phyloP scores from a whole-genome alignment of 2,113 vertebrate genomes.

The Collichthys lucidus region DNA sequence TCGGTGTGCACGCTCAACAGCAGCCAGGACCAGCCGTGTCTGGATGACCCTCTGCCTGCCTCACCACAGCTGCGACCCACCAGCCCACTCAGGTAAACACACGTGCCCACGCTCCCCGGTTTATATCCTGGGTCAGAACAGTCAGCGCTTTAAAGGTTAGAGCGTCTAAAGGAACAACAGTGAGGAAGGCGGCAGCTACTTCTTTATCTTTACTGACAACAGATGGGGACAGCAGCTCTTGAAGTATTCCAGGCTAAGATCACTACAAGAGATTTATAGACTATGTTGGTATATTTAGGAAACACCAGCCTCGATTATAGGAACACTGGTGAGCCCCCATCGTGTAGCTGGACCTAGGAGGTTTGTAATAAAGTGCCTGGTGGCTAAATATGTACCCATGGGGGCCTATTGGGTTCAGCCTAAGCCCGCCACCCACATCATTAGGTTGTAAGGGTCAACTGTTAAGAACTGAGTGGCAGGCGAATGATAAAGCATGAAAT shows the following conservation, averaged over 20 bases:
- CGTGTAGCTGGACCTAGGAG: neutral
- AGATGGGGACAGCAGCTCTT: neutral
- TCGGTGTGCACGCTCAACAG: conserved; percentile 81
- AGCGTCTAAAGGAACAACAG: neutral
- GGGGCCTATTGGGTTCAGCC: no score
- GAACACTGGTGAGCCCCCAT: neutral
- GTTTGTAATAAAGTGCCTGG: neutral
- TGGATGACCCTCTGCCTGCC: conserved; percentile 61
- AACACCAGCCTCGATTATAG: neutral
- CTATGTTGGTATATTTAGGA: neutral
- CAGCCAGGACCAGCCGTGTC: conserved; percentile 65
- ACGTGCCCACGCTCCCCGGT: conserved; percentile 1
- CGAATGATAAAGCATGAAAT: no score
- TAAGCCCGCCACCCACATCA: neutral
- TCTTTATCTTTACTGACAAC: neutral
- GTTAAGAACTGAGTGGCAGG: no score
- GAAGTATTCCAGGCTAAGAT: neutral
- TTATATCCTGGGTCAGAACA: neutral
- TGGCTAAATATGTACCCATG: neutral
- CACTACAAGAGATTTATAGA: neutral
- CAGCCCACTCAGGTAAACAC: conserved; percentile 78
- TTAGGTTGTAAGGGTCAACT: neutral
- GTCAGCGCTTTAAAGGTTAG: conserved; percentile 5
- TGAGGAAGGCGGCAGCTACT: neutral
- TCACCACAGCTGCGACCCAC: conserved; percentile 63